A percentile compares a stretch with the other conserved stretches of the same genome.
phyloP scores from a whole-genome alignment of 2,888 invertebrate genomes.

The Thecocarcelia acutangulata region DNA sequence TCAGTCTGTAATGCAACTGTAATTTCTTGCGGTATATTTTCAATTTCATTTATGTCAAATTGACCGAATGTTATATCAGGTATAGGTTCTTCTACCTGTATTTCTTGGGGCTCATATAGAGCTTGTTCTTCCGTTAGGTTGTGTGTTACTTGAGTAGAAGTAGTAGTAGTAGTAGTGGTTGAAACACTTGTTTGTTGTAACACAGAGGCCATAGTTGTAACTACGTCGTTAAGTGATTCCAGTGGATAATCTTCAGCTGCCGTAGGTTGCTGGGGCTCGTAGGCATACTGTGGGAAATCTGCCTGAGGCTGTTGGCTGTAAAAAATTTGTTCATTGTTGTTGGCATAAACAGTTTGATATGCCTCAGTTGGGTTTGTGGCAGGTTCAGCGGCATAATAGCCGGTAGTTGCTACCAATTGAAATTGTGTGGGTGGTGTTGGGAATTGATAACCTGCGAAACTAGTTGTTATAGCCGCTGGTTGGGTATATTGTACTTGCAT shows the following conservation, averaged over 20 bases:
- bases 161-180: slow-evolving; percentile 18
- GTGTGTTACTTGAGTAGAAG: slow-evolving; percentile 14
- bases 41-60: slow-evolving; percentile 78
- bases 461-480: slow-evolving; percentile 61
- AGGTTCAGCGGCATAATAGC: slow-evolving; percentile 74
- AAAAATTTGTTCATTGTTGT: slow-evolving; percentile 71
- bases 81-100: slow-evolving; percentile 75
- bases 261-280: slow-evolving; percentile 30
- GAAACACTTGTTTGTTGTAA: slow-evolving; percentile 73
- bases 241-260: slow-evolving; percentile 44
- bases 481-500: slow-evolving; percentile 78
- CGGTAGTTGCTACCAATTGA: slow-evolving; percentile 74
- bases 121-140: slow-evolving; percentile 26
- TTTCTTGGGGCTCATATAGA: slow-evolving; percentile 74
- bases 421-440: slow-evolving; percentile 74
- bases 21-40: slow-evolving; percentile 73
- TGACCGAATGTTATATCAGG: slow-evolving; percentile 79
- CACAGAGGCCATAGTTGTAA: slow-evolving; percentile 73
- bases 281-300: slow-evolving; percentile 69
- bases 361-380: slow-evolving; percentile 71
- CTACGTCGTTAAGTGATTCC: slow-evolving; percentile 73
- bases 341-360: slow-evolving; percentile 72
- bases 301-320: slow-evolving; percentile 72
- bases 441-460: slow-evolving; percentile 73
- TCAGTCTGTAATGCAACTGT: background rate